Evolutionary conservation across 2,113 vertebrate species (phyloP).

Genomic region (Sardina pilchardus): DNA sequence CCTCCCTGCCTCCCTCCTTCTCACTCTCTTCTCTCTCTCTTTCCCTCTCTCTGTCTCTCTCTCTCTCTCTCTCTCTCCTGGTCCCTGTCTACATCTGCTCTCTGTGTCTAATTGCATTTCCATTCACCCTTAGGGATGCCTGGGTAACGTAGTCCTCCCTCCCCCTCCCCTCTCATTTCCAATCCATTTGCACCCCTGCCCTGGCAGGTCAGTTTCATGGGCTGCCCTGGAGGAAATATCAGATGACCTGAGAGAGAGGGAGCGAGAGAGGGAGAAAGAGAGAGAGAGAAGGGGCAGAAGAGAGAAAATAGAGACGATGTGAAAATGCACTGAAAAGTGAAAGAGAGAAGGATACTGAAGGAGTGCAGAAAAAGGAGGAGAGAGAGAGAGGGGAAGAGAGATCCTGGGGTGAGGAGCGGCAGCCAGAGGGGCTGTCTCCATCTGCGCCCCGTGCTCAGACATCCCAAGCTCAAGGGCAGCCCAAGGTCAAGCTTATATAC

Average conservation of each 20-base stretch:
- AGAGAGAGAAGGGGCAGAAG: background rate
- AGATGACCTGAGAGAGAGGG: constrained; percentile 69
- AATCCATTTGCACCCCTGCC: constrained; percentile 68
- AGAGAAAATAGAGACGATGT: background rate
- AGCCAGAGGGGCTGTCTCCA: constrained; percentile 50
- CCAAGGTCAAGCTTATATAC: constrained; percentile 72
- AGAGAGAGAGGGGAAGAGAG: constrained; percentile 57
- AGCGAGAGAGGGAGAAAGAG: constrained; percentile 22
- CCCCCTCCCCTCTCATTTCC: constrained; percentile 1
- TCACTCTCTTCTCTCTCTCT: constrained; percentile 29
- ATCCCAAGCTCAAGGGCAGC: constrained; percentile 73
- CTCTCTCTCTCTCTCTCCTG: constrained; percentile 26
- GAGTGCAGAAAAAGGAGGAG: background rate
- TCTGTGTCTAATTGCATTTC: constrained; percentile 70
- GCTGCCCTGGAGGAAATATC: constrained; percentile 78
- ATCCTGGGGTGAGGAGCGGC: constrained; percentile 52
- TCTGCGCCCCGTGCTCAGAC: constrained; percentile 55
- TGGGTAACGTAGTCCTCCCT: constrained; percentile 52
- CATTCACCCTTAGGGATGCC: constrained; percentile 61
- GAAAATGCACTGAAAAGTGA: background rate
- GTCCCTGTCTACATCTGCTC: constrained; percentile 47
- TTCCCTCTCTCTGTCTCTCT: background rate
- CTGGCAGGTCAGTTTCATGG: constrained; percentile 70
- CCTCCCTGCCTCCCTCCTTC: constrained; percentile 26
- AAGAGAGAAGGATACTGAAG: constrained; percentile 52